Percentiles rank a stretch among this genome's conserved stretches.
These are phyloP conservation scores for Apostichopus californicus DNA, from an alignment of 35 echinoderm and acorn worm species.

Conservation along the genomic window DNA sequence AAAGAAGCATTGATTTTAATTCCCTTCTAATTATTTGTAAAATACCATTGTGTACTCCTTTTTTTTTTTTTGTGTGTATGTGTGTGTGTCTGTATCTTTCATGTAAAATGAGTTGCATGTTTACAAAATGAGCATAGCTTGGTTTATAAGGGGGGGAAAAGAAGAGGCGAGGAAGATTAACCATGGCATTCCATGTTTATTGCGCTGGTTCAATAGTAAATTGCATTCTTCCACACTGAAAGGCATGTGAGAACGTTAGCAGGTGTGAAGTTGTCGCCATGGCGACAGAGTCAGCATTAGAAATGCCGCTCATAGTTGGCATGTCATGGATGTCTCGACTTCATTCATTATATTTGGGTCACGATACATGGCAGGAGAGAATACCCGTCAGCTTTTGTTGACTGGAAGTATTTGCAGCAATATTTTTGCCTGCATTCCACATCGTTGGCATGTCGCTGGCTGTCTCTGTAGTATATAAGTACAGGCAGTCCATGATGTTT, in stretches of 20 bases:
- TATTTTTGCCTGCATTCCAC: constrained; percentile 42
- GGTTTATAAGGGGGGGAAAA: too few relatives aligned
- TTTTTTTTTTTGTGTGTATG: too few relatives aligned
- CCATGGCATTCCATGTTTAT: neutral
- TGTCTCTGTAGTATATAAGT: neutral
- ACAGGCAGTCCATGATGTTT: constrained; percentile 8
- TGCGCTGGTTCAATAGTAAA: neutral
- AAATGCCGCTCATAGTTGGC: constrained; percentile 53
- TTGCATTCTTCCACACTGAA: constrained; percentile 33
- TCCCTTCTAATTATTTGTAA: too few relatives aligned
- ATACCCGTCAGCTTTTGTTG: constrained; percentile 8
- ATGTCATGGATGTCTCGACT: constrained; percentile 38
- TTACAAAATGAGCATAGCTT: too few relatives aligned
- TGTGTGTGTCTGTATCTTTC: too few relatives aligned
- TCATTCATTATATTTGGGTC: constrained; percentile 36
- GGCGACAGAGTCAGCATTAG: constrained; percentile 27
- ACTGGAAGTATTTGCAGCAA: constrained; percentile 28
- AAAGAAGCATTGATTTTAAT: too few relatives aligned
- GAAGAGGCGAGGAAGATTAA: too few relatives aligned
- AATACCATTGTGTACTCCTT: too few relatives aligned
- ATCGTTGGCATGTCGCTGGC: constrained; percentile 8
- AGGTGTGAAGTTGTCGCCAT: constrained; percentile 47
- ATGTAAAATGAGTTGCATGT: too few relatives aligned
- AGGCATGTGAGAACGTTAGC: constrained; percentile 53
- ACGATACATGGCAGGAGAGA: constrained; percentile 28